Evolutionary conservation across 2,888 invertebrate species (phyloP).

Genomic region (Dusona sp.): DNA sequence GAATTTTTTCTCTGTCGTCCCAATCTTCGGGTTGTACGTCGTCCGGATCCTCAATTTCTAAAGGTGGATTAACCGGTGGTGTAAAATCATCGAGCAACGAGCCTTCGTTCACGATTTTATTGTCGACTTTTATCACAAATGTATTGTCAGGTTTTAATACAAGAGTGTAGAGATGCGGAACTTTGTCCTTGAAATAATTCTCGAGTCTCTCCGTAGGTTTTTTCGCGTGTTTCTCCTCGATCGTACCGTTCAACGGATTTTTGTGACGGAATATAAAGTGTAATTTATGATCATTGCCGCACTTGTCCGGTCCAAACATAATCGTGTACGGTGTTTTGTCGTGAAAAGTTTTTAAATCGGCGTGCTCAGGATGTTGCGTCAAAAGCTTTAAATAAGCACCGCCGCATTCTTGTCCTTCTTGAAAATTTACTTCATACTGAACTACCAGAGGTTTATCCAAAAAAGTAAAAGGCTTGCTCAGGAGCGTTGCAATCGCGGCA

Average conservation of each 20-base stretch:
- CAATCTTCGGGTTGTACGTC: slow-evolving; percentile 95
- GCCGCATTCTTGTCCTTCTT: slow-evolving; percentile 99
- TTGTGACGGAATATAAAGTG: slow-evolving; percentile 97
- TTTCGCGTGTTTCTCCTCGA: slow-evolving; percentile 98
- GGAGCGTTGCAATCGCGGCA: slow-evolving; percentile 94
- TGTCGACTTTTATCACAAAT: slow-evolving; percentile 93
- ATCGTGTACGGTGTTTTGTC: slow-evolving; percentile 99
- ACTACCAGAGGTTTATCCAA: slow-evolving; percentile 93
- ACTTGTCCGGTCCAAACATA: slow-evolving; percentile 99
- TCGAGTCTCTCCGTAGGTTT: slow-evolving; percentile 94
- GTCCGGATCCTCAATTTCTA: slow-evolving; percentile 96
- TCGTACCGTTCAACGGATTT: slow-evolving; percentile 95
- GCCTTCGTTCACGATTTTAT: slow-evolving; percentile 93
- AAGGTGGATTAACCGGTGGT: slow-evolving; percentile 97
- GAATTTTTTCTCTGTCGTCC: slow-evolving; percentile 98
- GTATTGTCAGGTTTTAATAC: slow-evolving; percentile 92
- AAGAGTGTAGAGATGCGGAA: slow-evolving; percentile 94
- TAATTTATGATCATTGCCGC: slow-evolving; percentile 96
- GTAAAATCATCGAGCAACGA: slow-evolving; percentile 95
- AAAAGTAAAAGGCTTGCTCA: slow-evolving; percentile 94
- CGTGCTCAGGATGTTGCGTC: slow-evolving; percentile 89
- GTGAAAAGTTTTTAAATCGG: slow-evolving; percentile 93
- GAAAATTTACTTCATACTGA: slow-evolving; percentile 96
- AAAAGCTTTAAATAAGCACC: slow-evolving; percentile 98
- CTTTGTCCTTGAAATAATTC: slow-evolving; percentile 95